Conservation (phyloP, 2,888 invertebrate genomes). For the Napeogenes sylphis region DNA sequence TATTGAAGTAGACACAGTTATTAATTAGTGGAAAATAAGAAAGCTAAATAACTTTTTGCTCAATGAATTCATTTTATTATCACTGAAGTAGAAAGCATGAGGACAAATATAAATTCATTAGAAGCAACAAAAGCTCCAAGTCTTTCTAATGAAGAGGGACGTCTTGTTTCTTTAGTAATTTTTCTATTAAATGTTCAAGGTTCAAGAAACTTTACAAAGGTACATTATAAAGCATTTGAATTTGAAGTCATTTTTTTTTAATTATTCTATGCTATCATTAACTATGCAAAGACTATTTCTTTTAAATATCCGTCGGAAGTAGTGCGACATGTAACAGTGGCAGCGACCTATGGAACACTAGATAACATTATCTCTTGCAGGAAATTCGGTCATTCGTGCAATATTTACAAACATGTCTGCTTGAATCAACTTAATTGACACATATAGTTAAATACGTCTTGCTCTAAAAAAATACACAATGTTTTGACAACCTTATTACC, state of each 20-base stretch:
- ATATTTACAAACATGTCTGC: constrained; percentile 34
- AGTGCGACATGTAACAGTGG: constrained; percentile 34
- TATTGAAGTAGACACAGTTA: not conserved
- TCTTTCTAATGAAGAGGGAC: constrained; percentile 69
- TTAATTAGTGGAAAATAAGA: not conserved
- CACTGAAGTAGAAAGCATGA: constrained; percentile 31
- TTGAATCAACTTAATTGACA: constrained; percentile 12
- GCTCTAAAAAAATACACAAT: not conserved
- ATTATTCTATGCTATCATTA: not conserved
- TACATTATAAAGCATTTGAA: constrained; percentile 45
- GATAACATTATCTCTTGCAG: constrained; percentile 46
- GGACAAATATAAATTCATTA: constrained; percentile 63
- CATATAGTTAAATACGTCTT: not conserved
- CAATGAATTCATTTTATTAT: constrained; percentile 12
- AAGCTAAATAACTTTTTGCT: not conserved
- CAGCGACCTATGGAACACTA: constrained; percentile 42
- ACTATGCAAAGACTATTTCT: constrained; percentile 14
- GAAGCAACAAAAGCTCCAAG: constrained; percentile 57
- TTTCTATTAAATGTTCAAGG: constrained; percentile 64
- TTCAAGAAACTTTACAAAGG: constrained; percentile 62
- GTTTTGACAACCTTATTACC: not conserved
- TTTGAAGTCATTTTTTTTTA: constrained; percentile 37
- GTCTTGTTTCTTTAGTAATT: constrained; percentile 72
- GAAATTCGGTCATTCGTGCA: constrained; percentile 43
- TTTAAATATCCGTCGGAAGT: constrained; percentile 39